Evolutionary conservation across 1,140 invertebrate genomes (phyloP), one percentile per base, ranked within the genome.

Genomic region (Parapsyche elsis): DNA sequence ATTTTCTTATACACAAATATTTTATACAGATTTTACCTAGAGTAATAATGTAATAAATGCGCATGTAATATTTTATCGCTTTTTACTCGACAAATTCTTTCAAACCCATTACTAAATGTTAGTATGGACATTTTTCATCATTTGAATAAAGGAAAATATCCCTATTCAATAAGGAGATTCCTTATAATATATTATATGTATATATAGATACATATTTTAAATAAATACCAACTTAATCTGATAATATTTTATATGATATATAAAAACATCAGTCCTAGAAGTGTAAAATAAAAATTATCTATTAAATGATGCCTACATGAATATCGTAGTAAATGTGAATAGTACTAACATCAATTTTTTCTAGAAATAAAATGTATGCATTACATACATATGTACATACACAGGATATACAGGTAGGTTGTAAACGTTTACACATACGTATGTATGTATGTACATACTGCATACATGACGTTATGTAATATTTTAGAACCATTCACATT

Each of bases 81-180:
- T 70, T 23, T 19, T 70, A 23, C 21, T 70, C 24, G 14, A 12
- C 24, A 70, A 19, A 12, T 23, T 70, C 21, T 70, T 14, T 70
- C 24, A 73, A 30, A 73, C 38, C 46, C 44, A 75, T 44, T 71
- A 71, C 70, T 71, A 71, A 75, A 75, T 49, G 71, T 75, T 75
- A 75, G 46, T 49, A 57, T 71, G 70, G 38, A 45, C 12, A 71
- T 38, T 38, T 38, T 38, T 38, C n/a, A n/a, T 16, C 12, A 67
- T 21, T 5, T 23, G 24, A 10, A 67, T 21, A 67, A 67, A 67
- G 21, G 24, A 67, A 67, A 67, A 21, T 67, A 67, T 12, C 21
- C 19, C 24, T 23, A 67, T 23, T 67, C 10, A 23, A 67, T 67
- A 23, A 30, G 49, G 49, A 53, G 16, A 53, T 53, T 53, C 49